A percentile compares a stretch with the other conserved stretches of the same genome.
phyloP scores from a whole-genome alignment of 35 echinoderm and acorn worm species.

The Amphiura filiformis region DNA sequence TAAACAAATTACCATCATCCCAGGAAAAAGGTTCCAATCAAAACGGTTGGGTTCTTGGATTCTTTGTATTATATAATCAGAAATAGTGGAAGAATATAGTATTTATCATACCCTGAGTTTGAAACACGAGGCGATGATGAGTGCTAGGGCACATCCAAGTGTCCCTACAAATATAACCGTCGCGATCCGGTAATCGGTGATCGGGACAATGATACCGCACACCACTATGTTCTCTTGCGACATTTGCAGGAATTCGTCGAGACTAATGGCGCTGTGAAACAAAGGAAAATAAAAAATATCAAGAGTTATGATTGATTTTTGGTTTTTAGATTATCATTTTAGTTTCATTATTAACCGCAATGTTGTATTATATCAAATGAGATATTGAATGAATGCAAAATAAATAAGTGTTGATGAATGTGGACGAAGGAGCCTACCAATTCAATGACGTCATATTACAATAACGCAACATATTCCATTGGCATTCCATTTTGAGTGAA shows the following conservation, averaged over 20 bases:
- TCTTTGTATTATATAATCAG: too few species aligned
- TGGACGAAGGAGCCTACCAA: too few species aligned
- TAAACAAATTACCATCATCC: too few species aligned
- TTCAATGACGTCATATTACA: too few species aligned
- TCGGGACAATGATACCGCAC: conserved; percentile 31
- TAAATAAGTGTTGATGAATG: too few species aligned
- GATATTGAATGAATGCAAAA: background rate
- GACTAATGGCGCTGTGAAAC: background rate
- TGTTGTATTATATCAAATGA: background rate
- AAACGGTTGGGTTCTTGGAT: too few species aligned
- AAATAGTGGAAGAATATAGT: too few species aligned
- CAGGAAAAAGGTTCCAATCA: too few species aligned
- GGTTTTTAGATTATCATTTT: background rate
- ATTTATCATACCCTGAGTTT: conserved; percentile 60
- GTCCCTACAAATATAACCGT: conserved; percentile 47
- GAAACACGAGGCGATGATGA: conserved; percentile 53
- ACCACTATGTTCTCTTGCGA: background rate
- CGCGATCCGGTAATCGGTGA: conserved; percentile 47
- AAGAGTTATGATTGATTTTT: background rate
- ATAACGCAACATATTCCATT: too few species aligned
- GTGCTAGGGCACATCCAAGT: conserved; percentile 31
- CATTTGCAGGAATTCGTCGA: background rate
- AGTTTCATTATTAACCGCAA: background rate
- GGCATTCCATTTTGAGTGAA: too few species aligned
- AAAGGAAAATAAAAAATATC: background rate